Evolutionary conservation across 2,113 vertebrate genomes (phyloP).

Genomic region (Erinaceus europaeus): DNA sequence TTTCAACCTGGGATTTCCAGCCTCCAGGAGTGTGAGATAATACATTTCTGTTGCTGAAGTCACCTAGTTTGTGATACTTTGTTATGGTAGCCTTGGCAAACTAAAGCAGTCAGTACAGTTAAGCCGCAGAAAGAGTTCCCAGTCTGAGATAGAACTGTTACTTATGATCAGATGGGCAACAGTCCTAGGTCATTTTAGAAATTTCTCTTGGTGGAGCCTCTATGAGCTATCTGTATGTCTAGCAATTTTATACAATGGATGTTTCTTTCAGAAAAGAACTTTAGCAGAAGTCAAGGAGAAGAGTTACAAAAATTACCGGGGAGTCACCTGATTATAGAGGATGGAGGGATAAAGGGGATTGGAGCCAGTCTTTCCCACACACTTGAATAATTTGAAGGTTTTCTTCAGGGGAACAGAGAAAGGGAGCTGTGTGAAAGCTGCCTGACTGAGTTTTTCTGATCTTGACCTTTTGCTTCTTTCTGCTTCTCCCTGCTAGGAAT

Average conservation of each 20-base stretch:
- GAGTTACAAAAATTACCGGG: background rate
- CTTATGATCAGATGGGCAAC: background rate
- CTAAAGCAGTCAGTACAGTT: background rate
- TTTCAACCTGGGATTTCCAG: background rate
- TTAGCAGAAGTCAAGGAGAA: background rate
- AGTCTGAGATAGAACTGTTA: background rate
- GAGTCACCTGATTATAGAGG: background rate
- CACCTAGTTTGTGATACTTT: background rate
- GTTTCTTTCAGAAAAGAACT: background rate
- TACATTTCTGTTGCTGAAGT: background rate
- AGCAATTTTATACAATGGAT: background rate
- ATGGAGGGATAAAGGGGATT: background rate
- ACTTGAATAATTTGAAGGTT: background rate
- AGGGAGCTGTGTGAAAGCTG: background rate
- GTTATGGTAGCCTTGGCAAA: background rate
- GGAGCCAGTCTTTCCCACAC: background rate
- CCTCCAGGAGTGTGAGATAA: background rate
- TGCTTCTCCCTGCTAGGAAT: background rate
- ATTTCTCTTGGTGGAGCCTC: background rate
- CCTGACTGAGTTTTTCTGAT: background rate
- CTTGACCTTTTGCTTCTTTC: background rate
- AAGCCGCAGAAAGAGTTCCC: background rate
- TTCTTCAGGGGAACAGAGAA: background rate
- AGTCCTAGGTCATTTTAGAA: background rate
- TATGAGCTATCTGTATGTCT: background rate